A percentile compares a stretch with the other conserved stretches of the same genome.
Evolutionary conservation across 2,888 invertebrate genomes (phyloP).

Genomic region (Amblyjoppa proteus): DNA sequence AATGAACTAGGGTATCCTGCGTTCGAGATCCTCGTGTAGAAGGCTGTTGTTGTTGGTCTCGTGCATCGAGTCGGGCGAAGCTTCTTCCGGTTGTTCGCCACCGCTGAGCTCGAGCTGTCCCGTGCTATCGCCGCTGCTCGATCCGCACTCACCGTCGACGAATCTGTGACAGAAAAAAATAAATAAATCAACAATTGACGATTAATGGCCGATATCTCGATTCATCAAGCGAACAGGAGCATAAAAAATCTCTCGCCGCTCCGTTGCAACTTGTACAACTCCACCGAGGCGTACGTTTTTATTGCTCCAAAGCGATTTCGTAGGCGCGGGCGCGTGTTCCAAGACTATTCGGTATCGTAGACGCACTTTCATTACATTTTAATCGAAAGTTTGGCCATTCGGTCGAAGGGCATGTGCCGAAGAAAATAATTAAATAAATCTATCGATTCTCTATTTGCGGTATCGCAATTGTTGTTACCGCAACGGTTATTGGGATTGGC

Average conservation of each 20-base stretch:
- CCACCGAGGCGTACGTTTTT: not conserved
- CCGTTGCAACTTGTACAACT: not conserved
- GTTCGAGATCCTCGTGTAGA: constrained; percentile 87
- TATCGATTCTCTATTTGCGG: not conserved
- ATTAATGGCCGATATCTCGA: not conserved
- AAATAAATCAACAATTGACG: not conserved
- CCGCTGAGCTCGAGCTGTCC: constrained; percentile 83
- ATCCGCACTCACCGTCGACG: constrained; percentile 84
- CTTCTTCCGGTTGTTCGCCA: constrained; percentile 82
- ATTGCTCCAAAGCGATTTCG: not conserved
- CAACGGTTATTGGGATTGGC: not conserved
- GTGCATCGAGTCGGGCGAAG: constrained; percentile 82
- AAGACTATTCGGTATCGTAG: not conserved
- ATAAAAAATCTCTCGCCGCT: not conserved
- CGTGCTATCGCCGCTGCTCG: constrained; percentile 83
- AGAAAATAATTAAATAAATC: too few relatives aligned
- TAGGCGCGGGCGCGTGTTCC: not conserved
- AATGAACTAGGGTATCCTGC: constrained; percentile 80
- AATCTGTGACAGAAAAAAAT: constrained; percentile 75
- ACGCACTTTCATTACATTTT: not conserved
- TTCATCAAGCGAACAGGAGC: not conserved
- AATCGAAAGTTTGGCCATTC: not conserved
- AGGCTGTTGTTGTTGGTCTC: constrained; percentile 87
- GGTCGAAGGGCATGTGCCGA: not conserved
- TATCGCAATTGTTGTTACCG: constrained; percentile 1